Base-by-base conservation (phyloP, 2,797 vertebrate genomes). In the Octomys mimax region DNA sequence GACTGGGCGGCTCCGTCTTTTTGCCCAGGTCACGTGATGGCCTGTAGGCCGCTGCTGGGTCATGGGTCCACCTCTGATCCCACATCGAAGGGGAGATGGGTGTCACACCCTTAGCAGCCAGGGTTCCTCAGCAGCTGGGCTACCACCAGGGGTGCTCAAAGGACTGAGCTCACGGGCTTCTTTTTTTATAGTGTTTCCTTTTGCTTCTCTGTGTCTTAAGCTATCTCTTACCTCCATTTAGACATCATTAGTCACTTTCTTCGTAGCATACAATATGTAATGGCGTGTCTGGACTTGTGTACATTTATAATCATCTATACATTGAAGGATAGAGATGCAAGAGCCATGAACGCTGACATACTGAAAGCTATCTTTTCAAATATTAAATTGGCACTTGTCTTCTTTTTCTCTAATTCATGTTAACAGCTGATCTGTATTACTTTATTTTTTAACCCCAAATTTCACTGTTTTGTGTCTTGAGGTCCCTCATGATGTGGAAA, bases 201-300 rank as follows among this genome's bases (percentile, higher is more conserved):
- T 66, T 68, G 21, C 73, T 82, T 89, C 66, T 79, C 39, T 86
- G 86, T 82, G 54, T 91, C 91, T 87, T 93, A 68, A 22, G 57
- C 78, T 83, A 57, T 61, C 66, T 81, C 52, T 49, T 49, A 62
- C 61, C 49, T 68, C 36, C 92, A 4, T 79, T 73, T 57, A 81
- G 61, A 78, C 62, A 26, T 42, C 57, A 62, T n/a, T 52, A 33
- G 46, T 75, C 21, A 21, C 62, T 91, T 89, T 93, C 46, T 87
- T 93, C n/a, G 84, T 91, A 92, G 49, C 64, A 36, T 82, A 31
- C 77, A 77, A 5, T 24, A 10, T 64, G 16, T 54, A 61, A 19
- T 95, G 59, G 24, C 81, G 26, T 80, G 22, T 95, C 52, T 88
- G 46, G 57, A 52, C 73, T 8, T 75, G 57, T 36, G 0, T 22